Evolutionary conservation across 2,888 invertebrate genomes (phyloP).

Genomic region (Anorthoa munda): DNA sequence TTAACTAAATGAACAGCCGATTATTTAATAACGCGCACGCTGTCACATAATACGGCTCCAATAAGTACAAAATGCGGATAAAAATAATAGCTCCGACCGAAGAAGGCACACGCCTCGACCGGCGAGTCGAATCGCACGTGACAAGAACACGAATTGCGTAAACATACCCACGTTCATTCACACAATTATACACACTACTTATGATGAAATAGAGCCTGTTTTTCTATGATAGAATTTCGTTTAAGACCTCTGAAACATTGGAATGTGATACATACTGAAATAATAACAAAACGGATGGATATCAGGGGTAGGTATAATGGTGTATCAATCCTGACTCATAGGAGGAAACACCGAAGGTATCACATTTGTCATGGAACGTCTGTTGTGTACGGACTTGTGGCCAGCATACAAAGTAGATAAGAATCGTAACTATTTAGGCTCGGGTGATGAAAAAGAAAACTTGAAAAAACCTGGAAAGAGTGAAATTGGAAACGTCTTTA

Average conservation of each 20-base stretch:
- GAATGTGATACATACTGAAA: slow-evolving; percentile 83
- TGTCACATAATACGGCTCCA: slow-evolving; percentile 82
- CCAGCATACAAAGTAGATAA: slow-evolving; percentile 43
- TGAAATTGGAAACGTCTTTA: neutral
- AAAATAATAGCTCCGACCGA: slow-evolving; percentile 84
- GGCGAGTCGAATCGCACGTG: slow-evolving; percentile 84
- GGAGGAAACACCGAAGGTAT: slow-evolving; percentile 60
- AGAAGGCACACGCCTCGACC: slow-evolving; percentile 78
- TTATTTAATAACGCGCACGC: slow-evolving; percentile 80
- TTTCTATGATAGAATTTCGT: slow-evolving; percentile 36
- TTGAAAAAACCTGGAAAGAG: neutral
- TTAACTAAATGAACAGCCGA: slow-evolving; percentile 72
- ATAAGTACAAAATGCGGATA: slow-evolving; percentile 86
- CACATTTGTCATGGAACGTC: slow-evolving; percentile 60
- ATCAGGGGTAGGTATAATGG: slow-evolving; percentile 72
- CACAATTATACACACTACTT: slow-evolving; percentile 71
- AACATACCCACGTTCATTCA: slow-evolving; percentile 70
- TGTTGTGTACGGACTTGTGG: slow-evolving; percentile 27
- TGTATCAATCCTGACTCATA: slow-evolving; percentile 72
- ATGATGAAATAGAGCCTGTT: slow-evolving; percentile 58
- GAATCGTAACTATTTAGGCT: slow-evolving; percentile 1
- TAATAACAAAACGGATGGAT: slow-evolving; percentile 76
- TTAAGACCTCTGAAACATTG: slow-evolving; percentile 76
- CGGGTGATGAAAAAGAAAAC: neutral
- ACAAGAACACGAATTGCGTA: slow-evolving; percentile 81